phyloP scores from a whole-genome alignment of 2,797 vertebrate species.

The Phrynocephalus forsythii region DNA sequence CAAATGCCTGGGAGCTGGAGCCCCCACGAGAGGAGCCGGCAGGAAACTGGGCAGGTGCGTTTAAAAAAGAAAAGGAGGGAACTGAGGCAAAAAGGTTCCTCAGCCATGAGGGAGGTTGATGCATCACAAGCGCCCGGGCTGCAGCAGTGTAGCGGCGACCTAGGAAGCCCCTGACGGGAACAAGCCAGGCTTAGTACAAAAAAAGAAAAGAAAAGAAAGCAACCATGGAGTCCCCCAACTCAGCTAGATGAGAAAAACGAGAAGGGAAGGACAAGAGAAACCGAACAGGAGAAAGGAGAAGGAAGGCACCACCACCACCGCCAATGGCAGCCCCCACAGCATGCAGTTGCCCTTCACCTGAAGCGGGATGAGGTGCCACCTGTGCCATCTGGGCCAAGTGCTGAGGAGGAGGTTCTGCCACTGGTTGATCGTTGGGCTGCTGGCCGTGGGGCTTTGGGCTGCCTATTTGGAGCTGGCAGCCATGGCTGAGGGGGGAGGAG shows the following conservation, averaged over 20 bases:
- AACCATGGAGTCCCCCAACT: background rate
- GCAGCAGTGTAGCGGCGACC: no score
- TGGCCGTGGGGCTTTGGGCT: conserved; percentile 74
- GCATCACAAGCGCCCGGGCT: background rate
- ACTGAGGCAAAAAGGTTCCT: background rate
- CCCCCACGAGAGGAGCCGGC: no score
- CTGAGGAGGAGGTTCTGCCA: conserved; percentile 73
- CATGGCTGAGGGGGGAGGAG: conserved; percentile 53
- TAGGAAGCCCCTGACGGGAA: background rate
- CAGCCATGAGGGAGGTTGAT: background rate
- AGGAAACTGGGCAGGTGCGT: no score
- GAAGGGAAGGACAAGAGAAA: background rate
- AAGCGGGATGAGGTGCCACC: conserved; percentile 57
- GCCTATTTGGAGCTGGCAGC: conserved; percentile 78
- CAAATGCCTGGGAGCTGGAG: background rate
- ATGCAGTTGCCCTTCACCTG: background rate
- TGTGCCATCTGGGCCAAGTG: conserved; percentile 65
- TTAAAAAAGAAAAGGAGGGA: no score
- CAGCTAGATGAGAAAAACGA: no score
- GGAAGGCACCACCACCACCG: no score
- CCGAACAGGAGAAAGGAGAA: background rate
- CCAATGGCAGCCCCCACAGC: background rate
- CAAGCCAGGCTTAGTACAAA: background rate
- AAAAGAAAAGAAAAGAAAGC: background rate
- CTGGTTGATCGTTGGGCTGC: conserved; percentile 60